phyloP scores from a whole-genome alignment of 2,888 invertebrate genomes.

The Zeuzera pyrina region DNA sequence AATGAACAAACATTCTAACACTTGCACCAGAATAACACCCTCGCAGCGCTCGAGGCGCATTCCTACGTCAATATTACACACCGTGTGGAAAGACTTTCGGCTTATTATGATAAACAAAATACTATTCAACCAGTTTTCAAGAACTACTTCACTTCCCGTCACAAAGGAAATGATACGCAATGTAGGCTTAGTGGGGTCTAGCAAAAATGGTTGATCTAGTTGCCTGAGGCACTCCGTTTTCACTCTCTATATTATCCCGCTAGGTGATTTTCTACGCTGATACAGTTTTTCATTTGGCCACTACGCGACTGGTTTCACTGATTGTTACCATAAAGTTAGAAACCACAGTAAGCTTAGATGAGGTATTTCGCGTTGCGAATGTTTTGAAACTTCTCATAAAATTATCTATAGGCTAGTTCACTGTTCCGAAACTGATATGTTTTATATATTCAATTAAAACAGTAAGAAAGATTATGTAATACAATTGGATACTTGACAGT shows the following conservation, averaged over 20 bases:
- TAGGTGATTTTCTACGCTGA: conserved; percentile 51
- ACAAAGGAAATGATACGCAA: background rate
- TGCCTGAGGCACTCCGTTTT: conserved; percentile 39
- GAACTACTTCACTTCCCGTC: conserved; percentile 6
- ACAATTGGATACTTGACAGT: too few species aligned
- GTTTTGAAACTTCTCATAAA: too few species aligned
- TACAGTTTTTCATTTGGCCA: conserved; percentile 57
- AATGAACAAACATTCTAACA: conserved; percentile 5
- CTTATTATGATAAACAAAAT: conserved; percentile 32
- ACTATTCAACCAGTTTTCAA: conserved; percentile 16
- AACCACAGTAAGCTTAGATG: conserved; percentile 1
- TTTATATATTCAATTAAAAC: too few species aligned
- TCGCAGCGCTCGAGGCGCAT: conserved; percentile 31
- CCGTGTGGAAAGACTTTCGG: conserved; percentile 31
- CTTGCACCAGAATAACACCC: conserved; percentile 31
- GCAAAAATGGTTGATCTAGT: conserved; percentile 28
- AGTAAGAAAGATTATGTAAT: too few species aligned
- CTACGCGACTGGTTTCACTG: conserved; percentile 45
- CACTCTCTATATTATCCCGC: conserved; percentile 62
- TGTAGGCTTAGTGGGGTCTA: conserved; percentile 18
- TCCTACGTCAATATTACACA: conserved; percentile 36
- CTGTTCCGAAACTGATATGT: too few species aligned
- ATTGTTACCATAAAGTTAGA: conserved; percentile 24
- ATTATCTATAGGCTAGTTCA: too few species aligned
- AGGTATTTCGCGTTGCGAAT: background rate